Percentiles rank a stretch among this genome's conserved stretches.
These are phyloP conservation scores for Callaeas wilsoni DNA, from an alignment of 2,113 vertebrate genomes.

Conservation along the genomic window DNA sequence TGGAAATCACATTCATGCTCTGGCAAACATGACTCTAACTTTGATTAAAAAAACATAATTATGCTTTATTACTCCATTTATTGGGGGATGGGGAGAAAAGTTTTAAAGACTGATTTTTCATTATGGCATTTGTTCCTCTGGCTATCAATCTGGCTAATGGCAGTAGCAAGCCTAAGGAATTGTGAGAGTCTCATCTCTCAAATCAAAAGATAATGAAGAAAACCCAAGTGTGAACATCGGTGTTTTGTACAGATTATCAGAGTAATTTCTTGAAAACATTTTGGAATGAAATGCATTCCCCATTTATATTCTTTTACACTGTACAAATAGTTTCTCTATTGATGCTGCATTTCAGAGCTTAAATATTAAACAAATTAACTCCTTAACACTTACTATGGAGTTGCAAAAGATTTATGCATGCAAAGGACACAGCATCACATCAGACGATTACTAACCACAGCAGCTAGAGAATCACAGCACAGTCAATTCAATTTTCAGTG, in stretches of 20 bases:
- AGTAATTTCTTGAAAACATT: background rate
- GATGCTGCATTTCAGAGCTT: background rate
- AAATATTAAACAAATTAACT: constrained; percentile 16
- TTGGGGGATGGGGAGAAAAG: background rate
- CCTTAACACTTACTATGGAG: background rate
- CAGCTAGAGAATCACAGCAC: constrained; percentile 34
- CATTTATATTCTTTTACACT: background rate
- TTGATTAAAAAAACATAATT: constrained; percentile 5
- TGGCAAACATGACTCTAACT: background rate
- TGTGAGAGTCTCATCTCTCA: background rate
- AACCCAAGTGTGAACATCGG: background rate
- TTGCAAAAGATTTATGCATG: background rate
- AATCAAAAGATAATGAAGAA: background rate
- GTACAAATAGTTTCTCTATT: background rate
- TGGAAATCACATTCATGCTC: background rate
- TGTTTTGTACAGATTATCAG: background rate
- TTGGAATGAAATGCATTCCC: background rate
- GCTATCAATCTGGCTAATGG: background rate
- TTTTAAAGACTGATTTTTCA: background rate
- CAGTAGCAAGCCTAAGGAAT: background rate
- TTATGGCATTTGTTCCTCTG: background rate
- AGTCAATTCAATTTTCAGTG: constrained; percentile 69
- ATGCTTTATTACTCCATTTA: background rate
- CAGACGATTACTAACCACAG: constrained; percentile 6
- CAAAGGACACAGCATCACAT: constrained; percentile 19